Evolutionary conservation across 2,113 vertebrate species (phyloP), one percentile per base, ranked within the genome.

Genomic region (Pedionomus torquatus): DNA sequence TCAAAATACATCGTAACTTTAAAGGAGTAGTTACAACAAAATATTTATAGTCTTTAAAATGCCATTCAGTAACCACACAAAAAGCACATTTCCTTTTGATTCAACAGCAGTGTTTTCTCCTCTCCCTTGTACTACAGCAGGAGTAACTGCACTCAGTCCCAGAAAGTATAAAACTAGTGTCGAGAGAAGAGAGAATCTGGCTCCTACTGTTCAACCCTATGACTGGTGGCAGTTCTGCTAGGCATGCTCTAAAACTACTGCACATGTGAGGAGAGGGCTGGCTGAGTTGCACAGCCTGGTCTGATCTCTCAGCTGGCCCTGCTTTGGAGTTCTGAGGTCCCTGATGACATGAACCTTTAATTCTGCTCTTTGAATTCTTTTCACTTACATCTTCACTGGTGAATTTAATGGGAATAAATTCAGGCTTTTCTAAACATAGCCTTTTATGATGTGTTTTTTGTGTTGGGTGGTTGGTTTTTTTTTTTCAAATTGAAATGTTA

Each of bases 161-260:
- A 66, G 8, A n/a, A 81, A 70, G 18, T 15, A 33, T 5, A 48
- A 70, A 87, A 63, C 30, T 11, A 39, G 13, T 2, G 1, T 23
- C 4, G 7, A 89, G 18, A 81, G 57, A 65, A 68, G 30, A 24
- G 76, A 83, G 41, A 61, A 61, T 33, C 31, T n/a, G 41, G 12
- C 8, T 78, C 10, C 41, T 63, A 4, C 37, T 1, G 1, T 20
- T 63, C 16, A 63, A 49, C 48, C n/a, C 37, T 31, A 4, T 11
- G 33, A 55, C 20, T 61, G 23, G 41, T 4, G 30, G 20, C 49
- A 91, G 49, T 43, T 64, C 61, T 76, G 23, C 11, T 46, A 64
- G 60, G 43, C 0, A 0, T 46, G 14, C 14, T 86, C 20, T 16
- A 20, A 70, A 83, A 64, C 19, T 39, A 10, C 21, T 8, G 1